Evolutionary conservation across 1,140 invertebrate species (phyloP).

Genomic region (Pristionchus pacificus): DNA sequence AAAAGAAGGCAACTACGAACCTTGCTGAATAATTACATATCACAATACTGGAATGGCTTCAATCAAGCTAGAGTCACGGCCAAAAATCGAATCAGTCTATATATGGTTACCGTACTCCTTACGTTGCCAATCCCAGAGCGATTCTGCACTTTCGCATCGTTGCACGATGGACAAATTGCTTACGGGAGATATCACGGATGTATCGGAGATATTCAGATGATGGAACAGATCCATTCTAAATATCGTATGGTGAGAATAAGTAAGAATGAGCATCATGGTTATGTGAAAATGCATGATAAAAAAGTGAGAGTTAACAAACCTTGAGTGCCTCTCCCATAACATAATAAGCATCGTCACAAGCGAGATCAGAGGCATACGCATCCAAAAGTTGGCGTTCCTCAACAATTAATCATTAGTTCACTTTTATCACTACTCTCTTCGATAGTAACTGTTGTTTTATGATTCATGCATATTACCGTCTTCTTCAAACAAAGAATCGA

Average conservation of each 20-base stretch:
- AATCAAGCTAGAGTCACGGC: too few relatives aligned
- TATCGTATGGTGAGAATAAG: not conserved
- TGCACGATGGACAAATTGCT: conserved; percentile 89
- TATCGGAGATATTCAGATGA: conserved; percentile 81
- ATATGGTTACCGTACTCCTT: conserved; percentile 24
- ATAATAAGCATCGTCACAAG: conserved; percentile 95
- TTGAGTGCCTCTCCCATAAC: conserved; percentile 83
- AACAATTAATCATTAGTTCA: too few relatives aligned
- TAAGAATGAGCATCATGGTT: not conserved
- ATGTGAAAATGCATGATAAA: too few relatives aligned
- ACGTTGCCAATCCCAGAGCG: conserved; percentile 77
- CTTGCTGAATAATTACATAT: too few relatives aligned
- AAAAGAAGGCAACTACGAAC: too few relatives aligned
- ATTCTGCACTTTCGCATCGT: conserved; percentile 92
- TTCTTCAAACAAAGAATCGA: too few relatives aligned
- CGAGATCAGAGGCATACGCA: conserved; percentile 93
- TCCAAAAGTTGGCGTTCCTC: conserved; percentile 85
- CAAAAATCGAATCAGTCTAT: too few relatives aligned
- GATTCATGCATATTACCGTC: too few relatives aligned
- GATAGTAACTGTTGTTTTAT: too few relatives aligned
- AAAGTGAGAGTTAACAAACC: conserved; percentile 7
- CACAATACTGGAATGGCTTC: too few relatives aligned
- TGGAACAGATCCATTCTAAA: not conserved
- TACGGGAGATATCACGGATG: conserved; percentile 84
- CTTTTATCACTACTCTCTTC: too few relatives aligned